These are phyloP conservation scores for Ophion obscuratus DNA, from an alignment of 2,888 invertebrate species.

Conservation along the genomic window DNA sequence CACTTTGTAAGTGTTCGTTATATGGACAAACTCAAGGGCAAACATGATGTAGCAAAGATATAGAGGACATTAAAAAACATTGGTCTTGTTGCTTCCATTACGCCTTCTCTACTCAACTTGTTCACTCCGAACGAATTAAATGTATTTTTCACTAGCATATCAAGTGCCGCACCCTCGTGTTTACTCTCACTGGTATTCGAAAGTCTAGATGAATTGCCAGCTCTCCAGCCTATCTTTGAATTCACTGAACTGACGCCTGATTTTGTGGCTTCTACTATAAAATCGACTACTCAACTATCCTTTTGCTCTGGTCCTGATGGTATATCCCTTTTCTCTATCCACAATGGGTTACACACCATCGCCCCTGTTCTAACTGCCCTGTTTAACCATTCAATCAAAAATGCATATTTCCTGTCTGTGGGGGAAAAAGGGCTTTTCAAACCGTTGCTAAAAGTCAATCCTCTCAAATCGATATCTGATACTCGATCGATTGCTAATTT, in stretches of 20 bases:
- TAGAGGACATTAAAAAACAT: constrained; percentile 9
- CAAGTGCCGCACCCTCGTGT: neutral
- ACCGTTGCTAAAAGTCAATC: neutral
- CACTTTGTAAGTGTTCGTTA: neutral
- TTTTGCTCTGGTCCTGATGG: neutral
- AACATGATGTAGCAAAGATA: neutral
- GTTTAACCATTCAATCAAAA: constrained; percentile 6
- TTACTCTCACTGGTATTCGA: neutral
- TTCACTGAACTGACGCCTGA: neutral
- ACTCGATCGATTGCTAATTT: constrained; percentile 18
- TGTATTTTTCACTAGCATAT: neutral
- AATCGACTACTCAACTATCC: neutral
- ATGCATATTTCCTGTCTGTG: neutral
- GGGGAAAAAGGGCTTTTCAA: constrained; percentile 2
- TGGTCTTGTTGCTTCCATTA: neutral
- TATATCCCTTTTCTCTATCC: neutral
- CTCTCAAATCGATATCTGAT: neutral
- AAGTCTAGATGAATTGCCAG: too few relatives aligned
- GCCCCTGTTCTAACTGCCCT: neutral
- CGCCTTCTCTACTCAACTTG: neutral
- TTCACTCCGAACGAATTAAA: constrained; percentile 2
- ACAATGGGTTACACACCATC: neutral
- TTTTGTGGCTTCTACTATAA: neutral
- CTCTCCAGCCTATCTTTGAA: neutral
- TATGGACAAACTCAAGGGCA: neutral